Evolutionary conservation across 2,113 vertebrate species (phyloP).

Genomic region (Phylloscopus whistleri): DNA sequence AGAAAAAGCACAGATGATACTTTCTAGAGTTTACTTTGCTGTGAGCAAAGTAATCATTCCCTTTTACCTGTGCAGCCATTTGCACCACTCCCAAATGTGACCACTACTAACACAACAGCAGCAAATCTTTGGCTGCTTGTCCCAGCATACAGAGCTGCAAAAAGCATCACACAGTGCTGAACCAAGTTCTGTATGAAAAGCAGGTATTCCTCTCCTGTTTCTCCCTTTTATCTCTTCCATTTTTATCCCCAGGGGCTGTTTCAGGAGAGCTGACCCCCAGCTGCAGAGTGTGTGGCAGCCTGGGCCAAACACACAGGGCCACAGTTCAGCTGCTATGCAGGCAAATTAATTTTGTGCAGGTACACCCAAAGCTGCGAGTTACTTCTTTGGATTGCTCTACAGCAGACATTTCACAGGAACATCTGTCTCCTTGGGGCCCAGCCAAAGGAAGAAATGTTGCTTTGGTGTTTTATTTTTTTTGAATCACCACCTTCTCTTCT

Average conservation of each 20-base stretch:
- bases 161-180: background rate
- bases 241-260: background rate
- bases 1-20: background rate
- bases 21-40: background rate
- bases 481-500: background rate
- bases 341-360: background rate
- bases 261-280: background rate
- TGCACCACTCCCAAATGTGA: background rate
- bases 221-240: background rate
- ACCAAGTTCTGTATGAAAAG: background rate
- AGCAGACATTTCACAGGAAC: background rate
- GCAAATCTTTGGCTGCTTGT: background rate
- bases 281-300: background rate
- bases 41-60: background rate
- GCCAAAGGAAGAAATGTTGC: background rate
- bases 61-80: background rate
- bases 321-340: background rate
- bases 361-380: background rate
- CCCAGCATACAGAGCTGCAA: background rate
- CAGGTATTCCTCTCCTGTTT: background rate
- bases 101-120: background rate
- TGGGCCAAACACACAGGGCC: background rate
- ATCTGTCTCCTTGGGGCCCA: background rate
- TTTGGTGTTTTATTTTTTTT: background rate
- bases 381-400: background rate